phyloP scores from a whole-genome alignment of 2,113 vertebrate species.

The Scortum barcoo region DNA sequence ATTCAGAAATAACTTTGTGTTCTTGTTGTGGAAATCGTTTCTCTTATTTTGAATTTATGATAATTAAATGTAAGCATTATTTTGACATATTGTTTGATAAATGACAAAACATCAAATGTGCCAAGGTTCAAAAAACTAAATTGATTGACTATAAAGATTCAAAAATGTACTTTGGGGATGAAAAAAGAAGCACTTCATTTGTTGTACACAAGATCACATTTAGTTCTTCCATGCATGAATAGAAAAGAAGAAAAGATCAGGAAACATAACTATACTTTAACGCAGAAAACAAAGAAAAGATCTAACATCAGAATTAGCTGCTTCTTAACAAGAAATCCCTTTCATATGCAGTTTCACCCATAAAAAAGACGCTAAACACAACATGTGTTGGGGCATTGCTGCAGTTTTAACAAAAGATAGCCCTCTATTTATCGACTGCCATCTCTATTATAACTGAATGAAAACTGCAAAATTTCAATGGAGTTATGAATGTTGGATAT shows the following conservation, averaged over 20 bases:
- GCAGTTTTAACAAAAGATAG: not conserved
- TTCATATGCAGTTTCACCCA: not conserved
- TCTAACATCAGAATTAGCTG: constrained; percentile 10
- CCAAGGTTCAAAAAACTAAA: not conserved
- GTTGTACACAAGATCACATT: not conserved
- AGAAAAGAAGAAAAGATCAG: not conserved
- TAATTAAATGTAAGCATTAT: not conserved
- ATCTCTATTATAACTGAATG: not conserved
- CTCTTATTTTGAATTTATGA: not conserved
- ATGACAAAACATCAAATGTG: not conserved
- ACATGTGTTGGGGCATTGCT: not conserved
- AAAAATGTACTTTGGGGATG: not conserved
- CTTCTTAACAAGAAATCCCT: constrained; percentile 14
- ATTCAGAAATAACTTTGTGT: not conserved
- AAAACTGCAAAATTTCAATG: not conserved
- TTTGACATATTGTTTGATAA: not conserved
- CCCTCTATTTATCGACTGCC: not conserved
- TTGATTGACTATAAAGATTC: not conserved
- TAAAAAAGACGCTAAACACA: not conserved
- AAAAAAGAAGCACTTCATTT: not conserved
- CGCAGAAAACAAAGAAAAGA: constrained; percentile 5
- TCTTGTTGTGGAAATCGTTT: not conserved
- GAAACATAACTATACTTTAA: not conserved
- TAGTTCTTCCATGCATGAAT: not conserved
- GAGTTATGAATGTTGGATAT: not conserved